Evolutionary conservation across 1,140 invertebrate genomes (phyloP).

Genomic region (Panagrolaimus sp.): DNA sequence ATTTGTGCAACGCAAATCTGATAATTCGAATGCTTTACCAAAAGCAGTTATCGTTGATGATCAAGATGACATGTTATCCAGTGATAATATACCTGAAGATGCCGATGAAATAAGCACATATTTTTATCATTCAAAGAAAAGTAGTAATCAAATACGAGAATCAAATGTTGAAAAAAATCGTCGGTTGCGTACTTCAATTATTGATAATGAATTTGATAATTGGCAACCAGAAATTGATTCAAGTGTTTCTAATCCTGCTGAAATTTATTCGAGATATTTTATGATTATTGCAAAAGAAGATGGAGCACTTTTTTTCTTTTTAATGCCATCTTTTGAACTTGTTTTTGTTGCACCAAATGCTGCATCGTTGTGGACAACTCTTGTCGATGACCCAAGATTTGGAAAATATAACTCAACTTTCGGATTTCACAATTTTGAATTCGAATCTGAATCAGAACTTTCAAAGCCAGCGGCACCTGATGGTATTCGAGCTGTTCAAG

Average conservation of each 20-base stretch:
- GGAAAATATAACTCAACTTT: not conserved
- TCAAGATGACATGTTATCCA: not conserved
- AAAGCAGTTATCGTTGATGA: not conserved
- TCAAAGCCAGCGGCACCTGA: not conserved
- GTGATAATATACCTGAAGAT: conserved; percentile 4
- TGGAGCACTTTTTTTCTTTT: not conserved
- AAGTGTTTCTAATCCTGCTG: not conserved
- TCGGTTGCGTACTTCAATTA: not conserved
- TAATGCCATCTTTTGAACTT: conserved; percentile 2
- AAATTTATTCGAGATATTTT: not conserved
- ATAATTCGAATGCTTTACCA: conserved; percentile 5
- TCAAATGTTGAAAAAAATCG: conserved; percentile 13
- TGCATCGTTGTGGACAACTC: not conserved
- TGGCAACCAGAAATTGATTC: conserved; percentile 5
- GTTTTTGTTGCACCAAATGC: conserved; percentile 6
- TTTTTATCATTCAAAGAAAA: not conserved
- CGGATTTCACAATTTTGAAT: not conserved
- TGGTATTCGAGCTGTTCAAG: not conserved
- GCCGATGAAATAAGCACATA: conserved; percentile 1
- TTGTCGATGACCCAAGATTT: not conserved
- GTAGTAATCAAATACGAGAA: not conserved
- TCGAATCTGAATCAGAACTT: not conserved
- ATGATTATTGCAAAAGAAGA: conserved; percentile 10
- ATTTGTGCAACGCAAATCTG: not conserved
- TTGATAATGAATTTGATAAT: conserved; percentile 5